Evolutionary conservation across 2,888 invertebrate genomes (phyloP).

Genomic region (Bombyx huttoni): DNA sequence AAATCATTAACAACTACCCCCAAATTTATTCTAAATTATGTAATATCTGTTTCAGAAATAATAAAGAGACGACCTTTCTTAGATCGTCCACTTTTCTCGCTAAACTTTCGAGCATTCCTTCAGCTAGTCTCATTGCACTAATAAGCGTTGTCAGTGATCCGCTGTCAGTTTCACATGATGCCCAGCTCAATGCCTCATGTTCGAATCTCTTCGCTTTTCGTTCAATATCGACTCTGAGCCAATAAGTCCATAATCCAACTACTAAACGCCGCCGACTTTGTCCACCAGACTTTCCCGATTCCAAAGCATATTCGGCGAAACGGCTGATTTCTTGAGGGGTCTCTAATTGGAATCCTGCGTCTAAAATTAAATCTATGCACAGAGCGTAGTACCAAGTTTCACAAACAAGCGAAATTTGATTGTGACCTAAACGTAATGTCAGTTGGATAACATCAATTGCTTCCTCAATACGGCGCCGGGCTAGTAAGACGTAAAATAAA

Average conservation of each 20-base stretch:
- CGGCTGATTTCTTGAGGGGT: slow-evolving; percentile 49
- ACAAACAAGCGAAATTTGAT: slow-evolving; percentile 26
- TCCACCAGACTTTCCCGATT: slow-evolving; percentile 27
- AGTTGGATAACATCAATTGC: slow-evolving; percentile 57
- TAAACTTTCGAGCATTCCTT: slow-evolving; percentile 59
- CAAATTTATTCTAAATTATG: no score
- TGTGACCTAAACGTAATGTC: slow-evolving; percentile 28
- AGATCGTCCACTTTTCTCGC: slow-evolving; percentile 59
- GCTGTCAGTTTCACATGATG: slow-evolving; percentile 26
- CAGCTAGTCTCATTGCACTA: slow-evolving; percentile 48
- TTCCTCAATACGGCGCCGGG: slow-evolving; percentile 57
- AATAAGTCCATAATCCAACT: slow-evolving; percentile 55
- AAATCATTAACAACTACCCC: no score
- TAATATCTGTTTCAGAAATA: background rate
- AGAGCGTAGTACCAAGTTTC: slow-evolving; percentile 72
- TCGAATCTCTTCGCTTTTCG: slow-evolving; percentile 49
- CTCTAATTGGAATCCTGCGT: slow-evolving; percentile 70
- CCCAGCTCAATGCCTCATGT: slow-evolving; percentile 47
- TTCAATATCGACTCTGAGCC: slow-evolving; percentile 44
- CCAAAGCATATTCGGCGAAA: slow-evolving; percentile 43
- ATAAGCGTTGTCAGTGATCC: slow-evolving; percentile 36
- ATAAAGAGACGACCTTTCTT: slow-evolving; percentile 31
- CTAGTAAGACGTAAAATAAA: slow-evolving; percentile 48
- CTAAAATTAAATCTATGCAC: slow-evolving; percentile 69
- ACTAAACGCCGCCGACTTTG: slow-evolving; percentile 39